Conservation (phyloP, 2,113 vertebrate species). For the Bothrops jararaca region DNA sequence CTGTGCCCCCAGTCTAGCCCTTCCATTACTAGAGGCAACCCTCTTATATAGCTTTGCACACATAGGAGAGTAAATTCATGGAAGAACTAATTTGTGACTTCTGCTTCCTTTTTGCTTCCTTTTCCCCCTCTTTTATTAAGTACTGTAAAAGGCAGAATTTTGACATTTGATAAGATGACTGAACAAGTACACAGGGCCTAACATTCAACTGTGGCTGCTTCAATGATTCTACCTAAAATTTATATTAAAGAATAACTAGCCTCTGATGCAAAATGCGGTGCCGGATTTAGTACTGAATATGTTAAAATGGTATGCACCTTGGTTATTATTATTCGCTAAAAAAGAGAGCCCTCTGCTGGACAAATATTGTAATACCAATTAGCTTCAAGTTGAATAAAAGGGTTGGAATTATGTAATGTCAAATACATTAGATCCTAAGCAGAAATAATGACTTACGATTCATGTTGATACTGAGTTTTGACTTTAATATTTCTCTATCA, state of each 20-base stretch:
- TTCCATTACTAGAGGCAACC: neutral
- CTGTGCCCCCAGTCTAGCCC: neutral
- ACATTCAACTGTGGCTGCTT: neutral
- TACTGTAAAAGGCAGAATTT: neutral
- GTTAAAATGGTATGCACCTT: neutral
- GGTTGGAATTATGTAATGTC: neutral
- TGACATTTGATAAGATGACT: neutral
- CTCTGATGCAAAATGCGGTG: neutral
- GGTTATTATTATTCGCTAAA: conserved; percentile 50
- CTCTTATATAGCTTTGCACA: neutral
- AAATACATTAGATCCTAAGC: neutral
- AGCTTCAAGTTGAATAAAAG: neutral
- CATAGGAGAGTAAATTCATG: neutral
- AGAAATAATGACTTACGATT: neutral
- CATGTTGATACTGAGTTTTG: neutral
- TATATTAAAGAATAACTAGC: neutral
- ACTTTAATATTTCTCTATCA: neutral
- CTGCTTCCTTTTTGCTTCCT: neutral
- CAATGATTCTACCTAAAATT: neutral
- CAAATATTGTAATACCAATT: accelerated
- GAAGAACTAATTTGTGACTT: neutral
- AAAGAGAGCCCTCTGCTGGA: conserved; percentile 70
- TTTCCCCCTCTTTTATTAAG: neutral
- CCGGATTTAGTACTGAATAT: neutral
- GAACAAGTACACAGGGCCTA: too few relatives aligned